These are phyloP conservation scores for Drosophila azteca DNA, from an alignment of 1,140 invertebrate species.

Conservation along the genomic window DNA sequence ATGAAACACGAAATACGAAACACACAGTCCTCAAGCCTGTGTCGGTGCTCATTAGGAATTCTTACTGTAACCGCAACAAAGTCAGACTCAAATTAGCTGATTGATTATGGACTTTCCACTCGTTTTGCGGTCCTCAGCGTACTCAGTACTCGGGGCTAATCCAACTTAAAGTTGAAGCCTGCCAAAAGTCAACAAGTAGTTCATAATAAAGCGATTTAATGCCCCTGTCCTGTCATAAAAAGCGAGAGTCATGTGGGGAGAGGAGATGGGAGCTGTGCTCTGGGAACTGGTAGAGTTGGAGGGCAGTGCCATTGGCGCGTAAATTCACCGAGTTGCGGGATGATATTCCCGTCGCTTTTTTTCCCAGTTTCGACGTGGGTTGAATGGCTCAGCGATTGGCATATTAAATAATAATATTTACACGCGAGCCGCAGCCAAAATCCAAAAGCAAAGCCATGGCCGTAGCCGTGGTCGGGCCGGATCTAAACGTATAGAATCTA, in stretches of 20 bases:
- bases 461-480: background rate
- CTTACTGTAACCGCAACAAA: constrained; percentile 25
- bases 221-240: constrained; percentile 56
- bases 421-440: constrained; percentile 48
- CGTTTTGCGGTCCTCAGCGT: constrained; percentile 45
- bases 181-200: constrained; percentile 76
- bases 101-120: constrained; percentile 59
- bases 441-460: constrained; percentile 31
- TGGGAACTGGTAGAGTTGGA: constrained; percentile 12
- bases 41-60: constrained; percentile 38
- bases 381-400: constrained; percentile 51
- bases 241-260: constrained; percentile 28
- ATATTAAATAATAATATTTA: constrained; percentile 81
- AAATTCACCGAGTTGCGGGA: constrained; percentile 29
- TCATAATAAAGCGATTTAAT: constrained; percentile 75
- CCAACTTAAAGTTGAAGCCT: constrained; percentile 63
- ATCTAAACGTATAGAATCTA: constrained; percentile 1
- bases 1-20: constrained; percentile 6
- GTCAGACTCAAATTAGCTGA: constrained; percentile 58
- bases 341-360: constrained; percentile 3
- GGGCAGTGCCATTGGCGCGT: constrained; percentile 39
- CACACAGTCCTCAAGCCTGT: background rate
- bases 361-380: background rate
- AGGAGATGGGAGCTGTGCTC: background rate
- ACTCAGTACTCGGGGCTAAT: constrained; percentile 17